Conservation (phyloP, 2,113 vertebrate genomes). For the Lipophrys pholis region DNA sequence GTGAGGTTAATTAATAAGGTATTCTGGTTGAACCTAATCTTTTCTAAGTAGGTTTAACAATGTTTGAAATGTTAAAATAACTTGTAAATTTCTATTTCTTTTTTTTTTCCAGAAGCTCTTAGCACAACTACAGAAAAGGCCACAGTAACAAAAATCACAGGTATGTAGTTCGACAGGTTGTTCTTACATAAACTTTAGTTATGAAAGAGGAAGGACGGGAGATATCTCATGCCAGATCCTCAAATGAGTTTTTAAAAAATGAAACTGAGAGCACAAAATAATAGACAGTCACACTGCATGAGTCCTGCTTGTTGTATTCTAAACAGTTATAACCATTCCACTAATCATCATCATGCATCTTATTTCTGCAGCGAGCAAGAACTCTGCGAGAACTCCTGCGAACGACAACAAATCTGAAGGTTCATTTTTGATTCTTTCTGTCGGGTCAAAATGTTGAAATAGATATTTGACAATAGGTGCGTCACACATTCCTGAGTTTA, state of each 20-base stretch:
- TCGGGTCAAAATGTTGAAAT: not conserved
- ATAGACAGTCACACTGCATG: not conserved
- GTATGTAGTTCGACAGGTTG: conserved; percentile 47
- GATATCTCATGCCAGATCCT: conserved; percentile 18
- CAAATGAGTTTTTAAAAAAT: conserved; percentile 27
- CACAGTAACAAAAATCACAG: conserved; percentile 41
- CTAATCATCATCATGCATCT: not conserved
- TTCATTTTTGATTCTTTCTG: conserved; percentile 23
- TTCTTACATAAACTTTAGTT: not conserved
- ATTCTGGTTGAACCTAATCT: not conserved
- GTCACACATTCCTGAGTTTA: not conserved
- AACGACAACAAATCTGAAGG: conserved; percentile 52
- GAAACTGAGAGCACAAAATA: not conserved
- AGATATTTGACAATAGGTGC: not conserved
- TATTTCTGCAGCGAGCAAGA: conserved; percentile 41
- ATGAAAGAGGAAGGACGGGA: not conserved
- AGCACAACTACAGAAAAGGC: conserved; percentile 30
- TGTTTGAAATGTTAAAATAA: not conserved
- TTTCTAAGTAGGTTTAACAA: not conserved
- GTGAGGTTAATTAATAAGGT: conserved; percentile 37
- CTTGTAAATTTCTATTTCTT: not conserved
- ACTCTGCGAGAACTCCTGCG: conserved; percentile 16
- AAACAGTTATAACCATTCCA: not conserved
- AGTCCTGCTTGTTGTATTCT: no score
- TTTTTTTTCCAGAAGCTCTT: conserved; percentile 57